Base-by-base conservation (phyloP, 2,797 vertebrate genomes). In the Pangasius sanitwongsei region DNA sequence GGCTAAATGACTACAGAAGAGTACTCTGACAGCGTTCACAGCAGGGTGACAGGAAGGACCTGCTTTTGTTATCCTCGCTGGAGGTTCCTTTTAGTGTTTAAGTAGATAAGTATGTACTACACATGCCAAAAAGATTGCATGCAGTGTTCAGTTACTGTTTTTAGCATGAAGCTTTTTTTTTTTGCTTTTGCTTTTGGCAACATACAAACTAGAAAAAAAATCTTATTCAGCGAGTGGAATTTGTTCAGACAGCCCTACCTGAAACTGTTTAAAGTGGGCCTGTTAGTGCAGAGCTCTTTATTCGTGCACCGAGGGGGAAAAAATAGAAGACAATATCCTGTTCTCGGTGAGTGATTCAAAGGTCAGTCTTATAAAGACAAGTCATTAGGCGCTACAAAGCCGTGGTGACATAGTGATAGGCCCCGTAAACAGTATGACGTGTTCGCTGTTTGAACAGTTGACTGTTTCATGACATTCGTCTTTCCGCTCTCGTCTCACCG, bases 371-470 rank as follows among this genome's bases (percentile, higher is more conserved):
- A 28, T 69, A 90, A 70, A 84, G 61, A 48, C 63, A 86, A 89
- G 88, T 87, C 89, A 89, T 90, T 86, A 81, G 81, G 65, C 82
- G 13, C 85, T 85, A 89, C 91, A 90, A 92, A 90, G 89, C 82
- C 59, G 75, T 75, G 88, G 87, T 87, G 91, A 90, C 77, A 63
- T 59, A 67, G 87, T 44, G 87, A 86, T 89, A 67, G 83, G 90
- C 86, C 90, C 86, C 75, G 88, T 85, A 91, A 91, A 92, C 83
- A 92, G 81, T 20, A 6, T 0, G 82, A 44, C 70, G 50, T 53
- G 57, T 13, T 84, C 18, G 18, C 6, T 92, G 75, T 92, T 92
- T 91, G 89, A 87, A 88, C 87, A 91, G 83, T 86, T 34, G 48
- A 6, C 65, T 1, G 11, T 92, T 89, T 61, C 70, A 70, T 44